These are phyloP conservation scores for Anableps anableps DNA, from an alignment of 2,797 vertebrate species.

Conservation along the genomic window DNA sequence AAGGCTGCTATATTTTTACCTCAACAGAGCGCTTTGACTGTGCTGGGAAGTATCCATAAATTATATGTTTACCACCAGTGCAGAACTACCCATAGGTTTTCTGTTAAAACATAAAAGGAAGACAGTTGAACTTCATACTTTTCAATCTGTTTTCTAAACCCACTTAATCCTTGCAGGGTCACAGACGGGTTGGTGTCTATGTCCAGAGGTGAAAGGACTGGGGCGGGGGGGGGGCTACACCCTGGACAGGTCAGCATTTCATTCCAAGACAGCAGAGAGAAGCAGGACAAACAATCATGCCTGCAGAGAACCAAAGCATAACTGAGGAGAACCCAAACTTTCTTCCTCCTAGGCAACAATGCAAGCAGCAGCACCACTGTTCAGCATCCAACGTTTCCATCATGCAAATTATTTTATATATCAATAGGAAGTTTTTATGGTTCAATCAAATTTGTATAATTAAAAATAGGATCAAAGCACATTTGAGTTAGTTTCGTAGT, in stretches of 20 bases:
- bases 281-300: neutral
- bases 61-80: neutral
- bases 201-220: too few relatives aligned
- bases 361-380: neutral
- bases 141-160: neutral
- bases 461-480: neutral
- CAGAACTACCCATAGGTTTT: neutral
- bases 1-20: neutral
- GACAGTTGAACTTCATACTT: neutral
- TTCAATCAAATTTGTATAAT: neutral
- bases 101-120: neutral
- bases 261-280: neutral
- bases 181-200: neutral
- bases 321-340: neutral
- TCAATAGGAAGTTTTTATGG: neutral
- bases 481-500: neutral
- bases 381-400: neutral
- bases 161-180: neutral
- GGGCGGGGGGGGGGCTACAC: neutral
- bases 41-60: neutral
- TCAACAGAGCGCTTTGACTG: neutral
- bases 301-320: neutral
- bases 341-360: neutral
- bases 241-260: neutral
- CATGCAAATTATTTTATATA: neutral